Evolutionary conservation across 2,113 vertebrate species (phyloP), one percentile per base, ranked within the genome.

Genomic region (Silurus asotus): DNA sequence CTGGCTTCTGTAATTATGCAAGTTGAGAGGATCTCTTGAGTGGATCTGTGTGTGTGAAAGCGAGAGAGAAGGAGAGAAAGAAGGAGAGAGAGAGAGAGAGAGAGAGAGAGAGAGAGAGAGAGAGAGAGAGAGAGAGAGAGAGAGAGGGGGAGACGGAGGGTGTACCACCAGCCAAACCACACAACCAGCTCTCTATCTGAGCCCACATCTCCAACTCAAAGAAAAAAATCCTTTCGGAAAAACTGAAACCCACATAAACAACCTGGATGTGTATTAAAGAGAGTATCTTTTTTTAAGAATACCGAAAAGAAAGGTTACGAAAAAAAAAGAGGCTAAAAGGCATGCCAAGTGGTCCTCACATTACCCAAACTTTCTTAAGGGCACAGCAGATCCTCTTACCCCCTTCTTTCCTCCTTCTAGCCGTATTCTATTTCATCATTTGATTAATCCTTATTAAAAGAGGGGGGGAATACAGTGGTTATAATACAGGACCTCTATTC

Each of bases 401-500:
- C 37, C 61, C 84, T 19, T 82, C 75, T 76, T 87, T 67, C 59
- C 70, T 84, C 62, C 84, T 77, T 84, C 61, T 25, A 77, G 76
- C 17, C 1, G 77, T 86, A 91, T 90, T 80, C 65, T 67, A 58
- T 89, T 90, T 86, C 87, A 84, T 88, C 79, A 89, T 89, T 89
- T 89, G 83, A 88, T 86, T 88, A 90, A 90, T 87, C 86, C 89
- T 85, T 81, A 84, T 84, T 87, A 88, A 89, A 87, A 82, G 81
- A 25, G 78, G 81, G 37, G 23, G 20, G 62, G 67, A 74, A 64
- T 53, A 17, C 51, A 17, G 56, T 9, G 84, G 58, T 49, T 77
- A 86, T 79, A 84, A 82, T 37, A 74, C 62, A 69, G 69, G 56
- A 55, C 70, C 69, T 74, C 69, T 82, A 75, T 82, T 86, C 85